A percentile compares a stretch with the other conserved stretches of the same genome.
Conservation (phyloP, 1,140 invertebrate species). For the Calosoma granatense region DNA sequence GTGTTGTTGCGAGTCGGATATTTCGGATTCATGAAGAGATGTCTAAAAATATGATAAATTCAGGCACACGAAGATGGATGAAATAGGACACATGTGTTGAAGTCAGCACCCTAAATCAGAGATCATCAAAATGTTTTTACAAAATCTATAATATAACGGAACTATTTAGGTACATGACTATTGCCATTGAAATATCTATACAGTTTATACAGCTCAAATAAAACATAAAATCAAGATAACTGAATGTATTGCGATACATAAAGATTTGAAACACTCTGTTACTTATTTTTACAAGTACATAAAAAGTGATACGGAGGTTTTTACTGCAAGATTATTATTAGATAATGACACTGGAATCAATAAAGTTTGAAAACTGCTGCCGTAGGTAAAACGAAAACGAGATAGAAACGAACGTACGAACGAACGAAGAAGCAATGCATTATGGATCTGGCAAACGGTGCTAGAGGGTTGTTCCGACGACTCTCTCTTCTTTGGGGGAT, state of each 20-base stretch:
- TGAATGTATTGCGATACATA: too few species aligned
- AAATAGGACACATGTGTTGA: not conserved
- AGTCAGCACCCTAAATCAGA: not conserved
- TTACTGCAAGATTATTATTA: too few species aligned
- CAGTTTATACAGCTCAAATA: too few species aligned
- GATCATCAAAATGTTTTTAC: not conserved
- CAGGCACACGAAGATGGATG: not conserved
- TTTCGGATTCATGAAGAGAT: conserved; percentile 1
- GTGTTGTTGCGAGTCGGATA: not conserved
- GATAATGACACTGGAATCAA: too few species aligned
- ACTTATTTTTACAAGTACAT: not conserved
- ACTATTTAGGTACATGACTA: not conserved
- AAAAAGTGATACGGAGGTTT: not conserved
- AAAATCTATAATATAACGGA: not conserved
- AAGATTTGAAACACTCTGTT: too few species aligned
- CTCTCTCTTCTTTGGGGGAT: not conserved
- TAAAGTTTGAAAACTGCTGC: too few species aligned
- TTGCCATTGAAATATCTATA: not conserved
- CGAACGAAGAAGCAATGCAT: not conserved
- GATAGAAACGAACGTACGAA: not conserved
- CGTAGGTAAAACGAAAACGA: not conserved
- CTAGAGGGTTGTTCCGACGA: not conserved
- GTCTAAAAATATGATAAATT: conserved; percentile 8
- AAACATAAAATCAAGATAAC: too few species aligned
- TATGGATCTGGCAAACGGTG: conserved; percentile 1